phyloP scores from a whole-genome alignment of 2,888 invertebrate genomes.

The Pherbina coryleti region DNA sequence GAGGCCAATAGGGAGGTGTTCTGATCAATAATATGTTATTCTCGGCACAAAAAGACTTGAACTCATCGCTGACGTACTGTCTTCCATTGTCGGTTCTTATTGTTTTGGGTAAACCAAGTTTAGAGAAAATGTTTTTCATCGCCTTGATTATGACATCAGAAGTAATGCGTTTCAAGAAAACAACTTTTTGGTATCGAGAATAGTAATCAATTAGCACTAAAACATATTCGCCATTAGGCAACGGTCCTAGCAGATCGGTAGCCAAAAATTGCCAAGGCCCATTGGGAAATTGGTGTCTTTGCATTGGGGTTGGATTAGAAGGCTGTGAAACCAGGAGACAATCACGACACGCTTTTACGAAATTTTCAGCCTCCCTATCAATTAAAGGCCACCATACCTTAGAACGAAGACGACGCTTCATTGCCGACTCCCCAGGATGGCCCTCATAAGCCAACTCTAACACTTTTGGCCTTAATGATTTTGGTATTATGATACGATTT shows the following conservation, averaged over 20 bases:
- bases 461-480: constrained; percentile 15
- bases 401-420: constrained; percentile 36
- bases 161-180: constrained; percentile 31
- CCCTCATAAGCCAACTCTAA: constrained; percentile 25
- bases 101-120: constrained; percentile 35
- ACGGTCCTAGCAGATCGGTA: constrained; percentile 37
- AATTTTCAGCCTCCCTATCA: constrained; percentile 1
- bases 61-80: constrained; percentile 36
- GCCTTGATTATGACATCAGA: constrained; percentile 35
- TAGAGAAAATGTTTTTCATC: constrained; percentile 38
- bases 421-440: constrained; percentile 36
- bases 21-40: constrained; percentile 35
- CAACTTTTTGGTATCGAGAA: constrained; percentile 35
- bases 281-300: constrained; percentile 39
- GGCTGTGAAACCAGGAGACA: constrained; percentile 43
- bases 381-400: constrained; percentile 36
- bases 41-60: constrained; percentile 28
- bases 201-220: constrained; percentile 42
- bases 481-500: constrained; percentile 36
- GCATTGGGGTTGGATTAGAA: constrained; percentile 30
- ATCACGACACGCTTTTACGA: constrained; percentile 37
- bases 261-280: constrained; percentile 42
- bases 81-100: constrained; percentile 39
- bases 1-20: constrained; percentile 40
- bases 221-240: constrained; percentile 40